Base-by-base conservation (phyloP, 2,113 vertebrate genomes). In the Sceloporus tristichus region DNA sequence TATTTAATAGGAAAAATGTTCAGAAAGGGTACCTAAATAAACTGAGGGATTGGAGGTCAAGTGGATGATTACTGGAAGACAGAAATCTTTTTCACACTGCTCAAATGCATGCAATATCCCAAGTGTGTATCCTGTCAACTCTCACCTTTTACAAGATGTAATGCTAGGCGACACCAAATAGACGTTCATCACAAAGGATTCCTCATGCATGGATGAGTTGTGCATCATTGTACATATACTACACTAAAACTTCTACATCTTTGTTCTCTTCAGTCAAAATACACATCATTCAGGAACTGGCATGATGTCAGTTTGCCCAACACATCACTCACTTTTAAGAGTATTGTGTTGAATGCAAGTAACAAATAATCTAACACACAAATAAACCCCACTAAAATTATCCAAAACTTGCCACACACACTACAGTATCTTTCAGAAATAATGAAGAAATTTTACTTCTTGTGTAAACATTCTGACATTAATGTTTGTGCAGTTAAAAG, bases 21-120 rank as follows among this genome's bases (percentile, higher is more conserved):
- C 88, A 80, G 90, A 23, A 78, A 85, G 86, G n/a, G 5, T 9
- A 75, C n/a, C 27, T 27, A 56, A 85, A 82, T n/a, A 89, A 89
- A 6, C 71, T 8, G 14, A 1, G 0, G 0, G 13, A 80, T 21
- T 78, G 90, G 87, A 89, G 0, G 1, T 56, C 65, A 87, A 87
- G 59, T 5, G 0, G 71, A 74, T 83, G 71, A 87, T 34, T 76
- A 79, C 10, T 70, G 34, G 40, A 87, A 38, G 70, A 70, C 19
- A 77, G 75, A 89, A 85, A n/a, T 23, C 11, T 4, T 4, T 56
- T n/a, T 84, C 0, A 0, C 29, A 74, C 62, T 62, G 71, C 40
- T 34, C 5, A 66, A 74, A 73, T 25, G 71, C 48, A 56, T 48
- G 38, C 48, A 85, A 83, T 85, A 0, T 70, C 42, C 79, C 68